Percentiles rank a stretch among this genome's conserved stretches.
Evolutionary conservation across 2,113 vertebrate genomes (phyloP).

Genomic region (Perca fluviatilis): DNA sequence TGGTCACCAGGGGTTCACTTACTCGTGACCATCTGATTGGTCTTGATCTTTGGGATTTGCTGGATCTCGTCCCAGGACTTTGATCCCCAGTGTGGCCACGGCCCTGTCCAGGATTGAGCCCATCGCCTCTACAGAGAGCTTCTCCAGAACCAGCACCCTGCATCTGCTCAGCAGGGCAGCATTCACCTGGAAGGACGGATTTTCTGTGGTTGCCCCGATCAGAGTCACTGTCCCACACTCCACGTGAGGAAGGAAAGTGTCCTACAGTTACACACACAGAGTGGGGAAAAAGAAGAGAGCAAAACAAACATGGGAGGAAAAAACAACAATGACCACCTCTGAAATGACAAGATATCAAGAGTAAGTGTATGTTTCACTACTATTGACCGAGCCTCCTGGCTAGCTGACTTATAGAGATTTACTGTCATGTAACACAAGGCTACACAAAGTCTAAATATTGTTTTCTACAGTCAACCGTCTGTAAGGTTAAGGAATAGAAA

Average conservation of each 20-base stretch:
- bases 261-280: conserved; percentile 78
- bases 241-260: conserved; percentile 96
- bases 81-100: conserved; percentile 88
- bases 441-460: neutral
- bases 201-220: conserved; percentile 98
- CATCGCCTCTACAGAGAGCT: conserved; percentile 91
- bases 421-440: neutral
- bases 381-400: neutral
- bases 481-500: neutral
- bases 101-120: conserved; percentile 90
- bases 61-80: conserved; percentile 74
- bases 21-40: conserved; percentile 81
- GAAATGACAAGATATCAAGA: conserved; percentile 19
- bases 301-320: conserved; percentile 1
- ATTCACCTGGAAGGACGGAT: conserved; percentile 98
- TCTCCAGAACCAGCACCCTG: conserved; percentile 95
- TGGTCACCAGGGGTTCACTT: conserved; percentile 77
- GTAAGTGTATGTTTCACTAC: conserved; percentile 36
- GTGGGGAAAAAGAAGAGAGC: neutral
- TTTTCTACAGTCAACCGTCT: neutral
- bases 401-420: neutral
- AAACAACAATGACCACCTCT: conserved; percentile 20
- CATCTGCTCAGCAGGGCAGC: conserved; percentile 95
- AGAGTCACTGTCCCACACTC: conserved; percentile 96
- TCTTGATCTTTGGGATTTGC: conserved; percentile 75